Conservation (phyloP, 2,888 invertebrate genomes). For the Thelaira solivaga region DNA sequence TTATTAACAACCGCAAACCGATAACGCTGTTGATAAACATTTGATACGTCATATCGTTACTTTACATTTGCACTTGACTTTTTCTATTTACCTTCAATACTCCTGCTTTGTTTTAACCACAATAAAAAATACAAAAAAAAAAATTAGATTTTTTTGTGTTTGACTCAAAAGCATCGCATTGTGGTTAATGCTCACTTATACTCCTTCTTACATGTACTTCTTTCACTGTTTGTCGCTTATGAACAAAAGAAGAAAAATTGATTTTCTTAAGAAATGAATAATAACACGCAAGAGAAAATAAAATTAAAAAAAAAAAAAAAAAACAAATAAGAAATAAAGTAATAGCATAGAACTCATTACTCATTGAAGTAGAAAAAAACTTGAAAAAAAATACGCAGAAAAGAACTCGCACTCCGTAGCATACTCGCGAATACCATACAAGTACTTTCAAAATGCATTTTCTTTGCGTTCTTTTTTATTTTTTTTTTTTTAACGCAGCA, state of each 20-base stretch:
- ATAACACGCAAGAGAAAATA: conserved; percentile 13
- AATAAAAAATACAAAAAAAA: not conserved
- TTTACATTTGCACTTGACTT: conserved; percentile 57
- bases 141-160: conserved; percentile 32
- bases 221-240: conserved; percentile 55
- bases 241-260: conserved; percentile 56
- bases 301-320: conserved; percentile 26
- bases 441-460: conserved; percentile 38
- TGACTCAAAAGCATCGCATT: conserved; percentile 26
- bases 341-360: conserved; percentile 49
- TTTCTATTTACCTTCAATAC: conserved; percentile 26
- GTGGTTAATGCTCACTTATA: conserved; percentile 46
- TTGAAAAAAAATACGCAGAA: conserved; percentile 11
- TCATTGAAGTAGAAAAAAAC: conserved; percentile 53
- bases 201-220: conserved; percentile 48
- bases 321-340: not conserved
- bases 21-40: not conserved
- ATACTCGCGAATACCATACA: conserved; percentile 5
- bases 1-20: conserved; percentile 12
- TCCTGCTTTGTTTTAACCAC: not conserved
- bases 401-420: conserved; percentile 2
- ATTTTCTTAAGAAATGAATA: conserved; percentile 58
- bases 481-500: conserved; percentile 16
- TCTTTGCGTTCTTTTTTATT: no score
- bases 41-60: conserved; percentile 23